Base-by-base conservation (phyloP, 2,797 vertebrate species). In the Pangasius djambal region DNA sequence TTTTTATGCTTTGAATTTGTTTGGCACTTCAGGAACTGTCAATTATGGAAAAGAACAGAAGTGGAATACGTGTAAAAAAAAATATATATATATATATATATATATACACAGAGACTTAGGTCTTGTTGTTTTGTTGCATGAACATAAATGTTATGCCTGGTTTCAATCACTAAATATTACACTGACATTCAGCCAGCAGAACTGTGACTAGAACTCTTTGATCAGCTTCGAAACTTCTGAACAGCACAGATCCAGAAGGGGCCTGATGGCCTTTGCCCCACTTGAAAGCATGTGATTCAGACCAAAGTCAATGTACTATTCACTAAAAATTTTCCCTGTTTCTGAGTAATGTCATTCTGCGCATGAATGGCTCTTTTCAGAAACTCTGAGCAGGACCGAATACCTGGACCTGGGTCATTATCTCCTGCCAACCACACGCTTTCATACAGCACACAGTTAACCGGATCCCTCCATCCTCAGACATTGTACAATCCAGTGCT, bases 261-360 rank as follows among this genome's bases (percentile, higher is more conserved):
- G 77, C 77, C 34, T 83, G 67, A 82, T 86, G 88, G 61, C 86
- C 85, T 86, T 72, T 85, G 75, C 85, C 75, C 67, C 59, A 65
- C 48, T 89, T 83, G 70, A 89, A 89, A 83, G 75, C 59, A 22
- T 52, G 48, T 40, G 44, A 83, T 89, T 86, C n/a, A n/a, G 83
- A 82, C 89, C 77, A 89, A 28, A 88, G 87, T 88, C 86, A 70
- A 87, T 89, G 85, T 72, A 50, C 74, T 69, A 88, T 89, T 92
- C 85, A 90, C 67, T 20, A 61, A 87, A 69, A 52, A 18, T 90
- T 65, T 72, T 90, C 81, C 81, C 75, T 50, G 83, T 90, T 89
- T 88, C 85, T 67, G 75, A 88, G 59, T 86, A 61, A 89, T 82
- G 75, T 89, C 52, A 87, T 83, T 63, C 81, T 89, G 77, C 57